Conservation (phyloP, 2,888 invertebrate species). For the Clistopyga incitator region DNA sequence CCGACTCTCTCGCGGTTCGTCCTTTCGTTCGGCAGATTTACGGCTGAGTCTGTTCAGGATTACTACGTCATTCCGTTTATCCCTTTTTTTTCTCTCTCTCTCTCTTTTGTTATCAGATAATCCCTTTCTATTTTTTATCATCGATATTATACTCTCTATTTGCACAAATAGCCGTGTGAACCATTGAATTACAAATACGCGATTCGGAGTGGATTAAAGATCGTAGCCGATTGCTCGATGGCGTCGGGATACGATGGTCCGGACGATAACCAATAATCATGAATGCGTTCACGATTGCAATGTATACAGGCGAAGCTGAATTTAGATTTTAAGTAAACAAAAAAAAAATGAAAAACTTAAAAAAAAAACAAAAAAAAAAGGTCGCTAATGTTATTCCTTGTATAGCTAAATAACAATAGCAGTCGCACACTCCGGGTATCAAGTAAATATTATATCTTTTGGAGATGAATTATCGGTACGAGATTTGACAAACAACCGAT, state of each 20-base stretch:
- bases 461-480: constrained; percentile 35
- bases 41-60: background rate
- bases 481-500: constrained; percentile 41
- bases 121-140: background rate
- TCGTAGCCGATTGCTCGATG: constrained; percentile 23
- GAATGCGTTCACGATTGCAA: constrained; percentile 37
- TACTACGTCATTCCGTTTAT: constrained; percentile 8
- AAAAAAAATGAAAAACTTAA: constrained; percentile 30
- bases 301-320: constrained; percentile 15
- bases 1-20: background rate
- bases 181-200: background rate
- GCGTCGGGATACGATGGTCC: constrained; percentile 1
- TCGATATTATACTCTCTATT: background rate
- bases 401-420: constrained; percentile 71
- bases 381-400: constrained; percentile 76
- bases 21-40: constrained; percentile 10
- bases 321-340: constrained; percentile 61
- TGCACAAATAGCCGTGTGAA: background rate
- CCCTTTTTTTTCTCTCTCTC: background rate
- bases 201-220: constrained; percentile 20
- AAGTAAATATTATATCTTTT: constrained; percentile 49
- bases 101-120: background rate
- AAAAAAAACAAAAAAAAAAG: constrained; percentile 66
- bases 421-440: constrained; percentile 50
- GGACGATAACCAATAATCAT: constrained; percentile 27